Base-by-base conservation (phyloP, 1,140 invertebrate species). In the Drosophila nikananu region DNA sequence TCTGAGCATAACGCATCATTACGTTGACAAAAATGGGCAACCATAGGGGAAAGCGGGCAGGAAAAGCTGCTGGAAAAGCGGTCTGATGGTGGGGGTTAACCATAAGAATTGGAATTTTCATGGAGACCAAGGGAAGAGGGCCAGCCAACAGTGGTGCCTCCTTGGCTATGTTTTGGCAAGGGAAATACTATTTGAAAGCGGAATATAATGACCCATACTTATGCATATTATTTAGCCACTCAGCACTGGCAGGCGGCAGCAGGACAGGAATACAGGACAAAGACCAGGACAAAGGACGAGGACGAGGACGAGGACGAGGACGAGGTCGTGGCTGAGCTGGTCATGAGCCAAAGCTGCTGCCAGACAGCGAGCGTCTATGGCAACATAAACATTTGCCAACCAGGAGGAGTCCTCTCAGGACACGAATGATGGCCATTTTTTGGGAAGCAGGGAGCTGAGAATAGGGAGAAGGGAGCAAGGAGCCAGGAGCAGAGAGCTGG, bases 1-100 rank as follows among this genome's bases (percentile, higher is more conserved):
- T 77, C 63, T 72, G 75, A 84, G 81, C 77, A 81, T 77, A 84
- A 84, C 81, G 81, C 77, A 81, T 84, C 81, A 84, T 84, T 84
- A 84, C 72, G 81, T 75, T 77, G 79, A 84, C 82, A 84, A 80
- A 80, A 74, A 73, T 64, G 58, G 54, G 74, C 63, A 73, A 60
- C 71, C 55, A n/a, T n/a, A 25, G 21, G 21, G 44, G 44, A 73
- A 67, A 77, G 75, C 59, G 60, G 37, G 37, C 17, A 3, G 5
- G 39, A 37, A 37, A 35, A 35, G 32, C 12, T 12, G 12, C 5
- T 12, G 32, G 32, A 13, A 35, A 35, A 35, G 32, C 30, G 74
- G 48, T 30, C 8, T 30, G 30, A 5, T 9, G 9, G 30, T 0
- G 19, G 44, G 3, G 41, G 5, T 7, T 13, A 25, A 21, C 46